These are phyloP conservation scores for Dasyprocta punctata DNA, from an alignment of 2,113 vertebrate genomes.

Conservation along the genomic window DNA sequence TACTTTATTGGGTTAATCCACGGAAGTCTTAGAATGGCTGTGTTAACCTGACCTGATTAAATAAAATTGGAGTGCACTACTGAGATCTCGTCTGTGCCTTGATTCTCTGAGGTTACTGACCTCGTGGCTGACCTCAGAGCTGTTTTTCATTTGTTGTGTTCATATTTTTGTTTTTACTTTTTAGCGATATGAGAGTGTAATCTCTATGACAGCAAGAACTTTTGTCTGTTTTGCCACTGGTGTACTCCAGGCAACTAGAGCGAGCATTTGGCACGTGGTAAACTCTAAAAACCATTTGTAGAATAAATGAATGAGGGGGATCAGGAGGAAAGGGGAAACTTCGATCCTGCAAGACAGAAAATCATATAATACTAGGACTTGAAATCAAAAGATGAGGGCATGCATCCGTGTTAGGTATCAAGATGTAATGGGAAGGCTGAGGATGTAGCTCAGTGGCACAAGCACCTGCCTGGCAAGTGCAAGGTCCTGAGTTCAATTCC, in stretches of 20 bases:
- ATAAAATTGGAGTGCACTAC: background rate
- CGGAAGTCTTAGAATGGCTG: background rate
- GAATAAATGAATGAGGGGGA: background rate
- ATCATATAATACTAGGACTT: too few species aligned
- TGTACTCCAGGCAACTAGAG: background rate
- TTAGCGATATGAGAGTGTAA: background rate
- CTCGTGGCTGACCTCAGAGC: background rate
- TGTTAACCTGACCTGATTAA: background rate
- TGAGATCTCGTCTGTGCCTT: background rate
- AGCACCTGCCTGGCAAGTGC: too few species aligned
- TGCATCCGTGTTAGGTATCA: background rate
- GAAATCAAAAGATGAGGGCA: background rate
- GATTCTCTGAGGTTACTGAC: background rate
- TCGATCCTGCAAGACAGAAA: background rate
- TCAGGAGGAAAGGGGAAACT: background rate
- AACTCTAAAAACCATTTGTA: background rate
- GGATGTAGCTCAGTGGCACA: too few species aligned
- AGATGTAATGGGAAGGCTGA: fast-evolving
- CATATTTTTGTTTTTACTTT: background rate
- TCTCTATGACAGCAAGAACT: background rate
- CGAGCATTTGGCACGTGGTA: background rate
- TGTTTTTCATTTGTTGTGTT: background rate
- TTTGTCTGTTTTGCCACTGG: background rate
- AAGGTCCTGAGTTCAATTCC: too few species aligned
- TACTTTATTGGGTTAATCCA: background rate